Percentiles rank a stretch among this genome's conserved stretches.
phyloP scores from a whole-genome alignment of 2,797 vertebrate species.

The Syngnathus acus region DNA sequence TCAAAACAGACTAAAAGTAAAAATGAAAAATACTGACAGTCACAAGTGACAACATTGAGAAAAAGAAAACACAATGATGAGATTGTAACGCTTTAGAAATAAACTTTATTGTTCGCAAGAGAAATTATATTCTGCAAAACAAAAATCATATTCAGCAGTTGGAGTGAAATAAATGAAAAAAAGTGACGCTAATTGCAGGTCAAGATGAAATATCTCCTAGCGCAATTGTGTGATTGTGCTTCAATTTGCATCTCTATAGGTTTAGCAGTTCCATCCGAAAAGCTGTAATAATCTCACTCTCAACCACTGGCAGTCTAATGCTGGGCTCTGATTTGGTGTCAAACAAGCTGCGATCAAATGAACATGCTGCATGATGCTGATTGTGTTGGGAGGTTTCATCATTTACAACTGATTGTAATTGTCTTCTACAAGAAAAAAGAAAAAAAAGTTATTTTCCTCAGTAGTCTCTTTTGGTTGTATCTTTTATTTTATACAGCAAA shows the following conservation, averaged over 20 bases:
- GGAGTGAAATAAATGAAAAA: too few relatives aligned
- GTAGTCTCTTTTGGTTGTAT: background rate
- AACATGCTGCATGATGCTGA: background rate
- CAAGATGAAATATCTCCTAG: background rate
- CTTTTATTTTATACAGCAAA: background rate
- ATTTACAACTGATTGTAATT: background rate
- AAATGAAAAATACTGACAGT: too few relatives aligned
- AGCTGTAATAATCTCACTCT: background rate
- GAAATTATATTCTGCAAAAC: too few relatives aligned
- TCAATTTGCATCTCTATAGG: background rate
- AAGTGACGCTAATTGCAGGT: background rate
- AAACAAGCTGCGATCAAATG: background rate
- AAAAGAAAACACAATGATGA: too few relatives aligned
- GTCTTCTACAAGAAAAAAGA: background rate
- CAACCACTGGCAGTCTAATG: background rate
- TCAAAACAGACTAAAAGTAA: too few relatives aligned
- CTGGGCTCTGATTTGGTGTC: background rate
- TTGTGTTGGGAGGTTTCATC: background rate
- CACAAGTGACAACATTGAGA: too few relatives aligned
- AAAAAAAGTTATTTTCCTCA: background rate
- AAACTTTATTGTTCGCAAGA: too few relatives aligned
- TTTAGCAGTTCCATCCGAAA: background rate
- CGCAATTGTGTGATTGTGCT: background rate
- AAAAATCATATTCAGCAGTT: too few relatives aligned
- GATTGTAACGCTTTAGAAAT: too few relatives aligned